Percentiles rank a stretch among this genome's conserved stretches.
Evolutionary conservation across 2,888 invertebrate species (phyloP).

Genomic region (Atrina japonica): DNA sequence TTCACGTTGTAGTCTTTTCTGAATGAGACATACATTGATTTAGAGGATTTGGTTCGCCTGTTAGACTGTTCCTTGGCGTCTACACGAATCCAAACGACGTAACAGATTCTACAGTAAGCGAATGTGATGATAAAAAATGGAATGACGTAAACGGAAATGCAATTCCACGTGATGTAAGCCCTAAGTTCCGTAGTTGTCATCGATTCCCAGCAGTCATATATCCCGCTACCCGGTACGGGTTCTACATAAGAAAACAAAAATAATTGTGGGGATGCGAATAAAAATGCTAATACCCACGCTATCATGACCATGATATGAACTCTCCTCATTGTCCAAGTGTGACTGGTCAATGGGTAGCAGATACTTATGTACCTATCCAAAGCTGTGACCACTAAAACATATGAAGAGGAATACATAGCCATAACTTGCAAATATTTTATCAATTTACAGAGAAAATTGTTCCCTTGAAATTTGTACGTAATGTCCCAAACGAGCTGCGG

Average conservation of each 20-base stretch:
- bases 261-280: slow-evolving; percentile 81
- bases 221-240: slow-evolving; percentile 46
- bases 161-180: slow-evolving; percentile 80
- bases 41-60: too few relatives aligned
- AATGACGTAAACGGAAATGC: slow-evolving; percentile 81
- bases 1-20: slow-evolving; percentile 74
- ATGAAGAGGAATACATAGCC: slow-evolving; percentile 78
- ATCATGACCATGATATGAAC: slow-evolving; percentile 79
- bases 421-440: slow-evolving; percentile 85
- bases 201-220: slow-evolving; percentile 71
- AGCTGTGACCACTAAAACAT: slow-evolving; percentile 79
- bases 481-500: slow-evolving; percentile 87
- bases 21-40: slow-evolving; percentile 15
- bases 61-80: slow-evolving; percentile 60
- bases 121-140: slow-evolving; percentile 81
- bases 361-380: slow-evolving; percentile 82
- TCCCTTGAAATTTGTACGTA: slow-evolving; percentile 83
- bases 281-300: slow-evolving; percentile 81
- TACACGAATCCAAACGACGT: slow-evolving; percentile 76
- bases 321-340: slow-evolving; percentile 79
- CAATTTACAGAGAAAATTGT: slow-evolving; percentile 80
- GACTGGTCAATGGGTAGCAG: slow-evolving; percentile 85
- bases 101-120: slow-evolving; percentile 81
- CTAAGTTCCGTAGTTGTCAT: slow-evolving; percentile 66
- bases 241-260: slow-evolving; percentile 77